Percentiles rank a stretch among this genome's conserved stretches.
Conservation (phyloP, 2,113 vertebrate genomes). For the Deroptyus accipitrinus region DNA sequence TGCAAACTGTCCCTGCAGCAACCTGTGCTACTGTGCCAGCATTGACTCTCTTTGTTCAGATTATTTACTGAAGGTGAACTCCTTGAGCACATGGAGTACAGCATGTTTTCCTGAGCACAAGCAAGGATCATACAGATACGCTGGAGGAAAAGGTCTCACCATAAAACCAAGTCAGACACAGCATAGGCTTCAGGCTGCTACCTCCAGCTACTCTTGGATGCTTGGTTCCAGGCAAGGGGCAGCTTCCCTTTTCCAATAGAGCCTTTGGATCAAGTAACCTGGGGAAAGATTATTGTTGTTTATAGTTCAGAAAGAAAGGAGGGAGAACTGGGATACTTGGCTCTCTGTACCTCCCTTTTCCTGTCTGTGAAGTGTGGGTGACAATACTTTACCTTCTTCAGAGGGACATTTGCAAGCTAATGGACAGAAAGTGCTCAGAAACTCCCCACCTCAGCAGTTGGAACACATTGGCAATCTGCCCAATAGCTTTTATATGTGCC, state of each 20-base stretch:
- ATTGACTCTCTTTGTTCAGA: neutral
- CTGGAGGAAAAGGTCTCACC: neutral
- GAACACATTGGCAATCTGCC: neutral
- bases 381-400: neutral
- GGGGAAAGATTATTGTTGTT: neutral
- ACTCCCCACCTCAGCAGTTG: neutral
- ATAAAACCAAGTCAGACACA: neutral
- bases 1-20: conserved; percentile 45
- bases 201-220: neutral
- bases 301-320: neutral
- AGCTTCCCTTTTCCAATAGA: neutral
- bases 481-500: neutral
- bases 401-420: neutral
- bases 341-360: neutral
- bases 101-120: neutral
- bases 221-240: neutral
- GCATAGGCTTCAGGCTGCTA: neutral
- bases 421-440: neutral
- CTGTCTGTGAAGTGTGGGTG: neutral
- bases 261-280: neutral
- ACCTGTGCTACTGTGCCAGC: conserved; percentile 23
- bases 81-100: neutral
- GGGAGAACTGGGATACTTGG: neutral
- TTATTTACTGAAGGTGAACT: conserved; percentile 58
- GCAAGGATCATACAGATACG: neutral